phyloP scores from a whole-genome alignment of 2,113 vertebrate genomes.

The Spilogale gracilis region DNA sequence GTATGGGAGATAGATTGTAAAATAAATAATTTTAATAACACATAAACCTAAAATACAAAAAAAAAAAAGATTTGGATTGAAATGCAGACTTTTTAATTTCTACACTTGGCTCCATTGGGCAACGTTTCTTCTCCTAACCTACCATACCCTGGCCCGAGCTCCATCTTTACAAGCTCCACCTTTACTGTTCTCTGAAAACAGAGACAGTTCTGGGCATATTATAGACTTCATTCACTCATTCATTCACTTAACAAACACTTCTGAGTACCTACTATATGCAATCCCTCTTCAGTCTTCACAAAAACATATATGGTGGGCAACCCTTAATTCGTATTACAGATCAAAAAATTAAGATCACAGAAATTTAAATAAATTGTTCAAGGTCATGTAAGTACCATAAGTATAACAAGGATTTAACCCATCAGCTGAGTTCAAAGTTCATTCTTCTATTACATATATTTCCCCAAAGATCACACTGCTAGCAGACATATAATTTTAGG shows the following conservation, averaged over 20 bases:
- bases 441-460: background rate
- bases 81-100: background rate
- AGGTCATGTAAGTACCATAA: background rate
- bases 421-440: background rate
- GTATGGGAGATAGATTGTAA: background rate
- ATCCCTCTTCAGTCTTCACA: background rate
- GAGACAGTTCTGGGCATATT: background rate
- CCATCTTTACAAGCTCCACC: background rate
- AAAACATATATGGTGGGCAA: background rate
- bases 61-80: background rate
- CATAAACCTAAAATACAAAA: background rate
- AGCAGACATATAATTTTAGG: background rate
- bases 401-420: background rate
- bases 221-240: background rate
- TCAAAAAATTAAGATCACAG: background rate
- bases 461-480: background rate
- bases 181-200: background rate
- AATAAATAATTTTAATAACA: constrained; percentile 32
- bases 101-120: background rate
- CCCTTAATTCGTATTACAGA: constrained; percentile 14
- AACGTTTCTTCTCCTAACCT: background rate
- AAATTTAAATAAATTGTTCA: background rate
- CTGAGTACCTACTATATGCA: background rate
- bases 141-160: background rate
- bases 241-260: background rate